phyloP scores from a whole-genome alignment of 2,797 vertebrate species.

The Microctenopoma steveboyesi region DNA sequence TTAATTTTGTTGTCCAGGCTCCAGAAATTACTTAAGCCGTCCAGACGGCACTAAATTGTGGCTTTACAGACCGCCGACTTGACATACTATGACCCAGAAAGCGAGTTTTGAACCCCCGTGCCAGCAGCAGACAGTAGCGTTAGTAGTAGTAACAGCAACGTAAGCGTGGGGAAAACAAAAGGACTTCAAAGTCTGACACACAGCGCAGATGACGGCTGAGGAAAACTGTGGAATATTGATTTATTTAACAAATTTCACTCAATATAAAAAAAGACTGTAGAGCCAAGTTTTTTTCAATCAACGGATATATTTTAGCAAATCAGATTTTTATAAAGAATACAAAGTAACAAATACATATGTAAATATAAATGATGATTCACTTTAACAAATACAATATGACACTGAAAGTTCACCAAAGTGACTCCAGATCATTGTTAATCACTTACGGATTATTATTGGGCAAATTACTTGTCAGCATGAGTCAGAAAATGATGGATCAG shows the following conservation, averaged over 20 bases:
- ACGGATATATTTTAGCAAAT: not conserved
- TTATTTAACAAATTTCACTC: not conserved
- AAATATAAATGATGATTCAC: no score
- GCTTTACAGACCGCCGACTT: conserved; percentile 10
- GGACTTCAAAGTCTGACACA: conserved; percentile 59
- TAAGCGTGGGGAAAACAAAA: conserved; percentile 72
- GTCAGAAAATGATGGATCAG: conserved; percentile 1
- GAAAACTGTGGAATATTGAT: conserved; percentile 1
- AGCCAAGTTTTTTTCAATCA: not conserved
- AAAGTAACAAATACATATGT: no score
- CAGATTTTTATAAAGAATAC: no score
- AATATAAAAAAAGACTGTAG: not conserved
- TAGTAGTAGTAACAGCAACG: conserved; percentile 39
- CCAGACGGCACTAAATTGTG: not conserved
- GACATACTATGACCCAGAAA: conserved; percentile 33
- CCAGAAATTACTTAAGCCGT: not conserved
- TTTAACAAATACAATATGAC: no score
- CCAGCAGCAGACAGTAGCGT: conserved; percentile 23
- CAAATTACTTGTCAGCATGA: conserved; percentile 5
- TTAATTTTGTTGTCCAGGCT: not conserved
- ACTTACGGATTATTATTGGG: not conserved
- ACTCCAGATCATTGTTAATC: not conserved
- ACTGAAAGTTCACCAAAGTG: not conserved
- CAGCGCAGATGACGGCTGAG: conserved; percentile 21
- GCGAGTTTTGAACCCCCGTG: conserved; percentile 29